These are phyloP conservation scores for Catharus minimus DNA, from an alignment of 2,113 vertebrate species.

Conservation along the genomic window DNA sequence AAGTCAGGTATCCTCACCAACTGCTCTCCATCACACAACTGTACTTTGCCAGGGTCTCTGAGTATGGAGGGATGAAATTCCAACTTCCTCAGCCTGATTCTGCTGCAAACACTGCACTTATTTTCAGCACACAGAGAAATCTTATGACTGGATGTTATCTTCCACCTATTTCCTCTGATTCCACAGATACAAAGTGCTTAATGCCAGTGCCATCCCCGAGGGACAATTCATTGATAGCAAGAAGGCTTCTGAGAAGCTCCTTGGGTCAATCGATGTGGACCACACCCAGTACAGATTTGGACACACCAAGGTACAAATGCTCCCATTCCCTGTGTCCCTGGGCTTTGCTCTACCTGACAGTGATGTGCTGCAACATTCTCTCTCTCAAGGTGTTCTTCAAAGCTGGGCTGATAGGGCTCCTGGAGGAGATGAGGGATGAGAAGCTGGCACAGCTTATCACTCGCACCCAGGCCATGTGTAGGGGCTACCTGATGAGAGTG, in stretches of 20 bases:
- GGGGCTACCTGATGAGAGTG: slow-evolving; percentile 79
- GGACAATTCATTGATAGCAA: slow-evolving; percentile 91
- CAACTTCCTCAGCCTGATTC: too few relatives aligned
- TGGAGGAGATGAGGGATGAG: slow-evolving; percentile 94
- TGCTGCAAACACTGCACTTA: neutral
- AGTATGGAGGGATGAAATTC: too few relatives aligned
- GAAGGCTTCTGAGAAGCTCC: slow-evolving; percentile 88
- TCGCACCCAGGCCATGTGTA: slow-evolving; percentile 68
- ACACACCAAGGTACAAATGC: too few relatives aligned
- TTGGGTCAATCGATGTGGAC: slow-evolving; percentile 84
- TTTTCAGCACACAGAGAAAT: neutral
- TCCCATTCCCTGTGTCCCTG: too few relatives aligned
- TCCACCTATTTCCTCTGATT: neutral
- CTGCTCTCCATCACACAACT: too few relatives aligned
- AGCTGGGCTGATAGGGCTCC: slow-evolving; percentile 74
- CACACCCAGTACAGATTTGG: slow-evolving; percentile 70
- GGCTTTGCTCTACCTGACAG: too few relatives aligned
- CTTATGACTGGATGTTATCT: neutral
- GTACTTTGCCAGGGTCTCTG: too few relatives aligned
- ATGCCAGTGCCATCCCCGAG: slow-evolving; percentile 79
- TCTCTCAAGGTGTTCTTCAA: slow-evolving; percentile 80
- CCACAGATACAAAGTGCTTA: slow-evolving; percentile 70
- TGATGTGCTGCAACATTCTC: too few relatives aligned
- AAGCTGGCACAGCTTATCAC: slow-evolving; percentile 90
- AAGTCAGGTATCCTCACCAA: too few relatives aligned